phyloP scores from a whole-genome alignment of 2,888 invertebrate genomes.

The Mythimna albipuncta region DNA sequence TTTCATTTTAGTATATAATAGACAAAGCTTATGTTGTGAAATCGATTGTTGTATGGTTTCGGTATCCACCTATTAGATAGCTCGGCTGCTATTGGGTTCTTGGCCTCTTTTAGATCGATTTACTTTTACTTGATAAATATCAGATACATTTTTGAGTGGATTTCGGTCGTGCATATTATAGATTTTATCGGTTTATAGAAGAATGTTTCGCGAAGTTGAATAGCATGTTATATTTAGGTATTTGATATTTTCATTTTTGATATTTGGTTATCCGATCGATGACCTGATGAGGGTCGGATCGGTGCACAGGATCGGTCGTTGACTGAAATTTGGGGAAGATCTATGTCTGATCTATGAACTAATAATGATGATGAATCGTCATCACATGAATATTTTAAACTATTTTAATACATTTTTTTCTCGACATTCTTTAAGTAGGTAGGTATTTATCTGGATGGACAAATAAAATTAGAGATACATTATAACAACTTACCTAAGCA shows the following conservation, averaged over 20 bases:
- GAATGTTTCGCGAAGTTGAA: slow-evolving; percentile 1
- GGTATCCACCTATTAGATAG: slow-evolving; percentile 41
- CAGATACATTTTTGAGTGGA: slow-evolving; percentile 35
- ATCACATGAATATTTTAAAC: too few species aligned
- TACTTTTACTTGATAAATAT: slow-evolving; percentile 60
- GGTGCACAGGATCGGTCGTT: too few species aligned
- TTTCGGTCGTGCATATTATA: slow-evolving; percentile 21
- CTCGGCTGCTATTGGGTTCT: slow-evolving; percentile 49
- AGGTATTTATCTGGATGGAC: neutral
- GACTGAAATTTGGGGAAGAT: too few species aligned
- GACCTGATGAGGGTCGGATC: too few species aligned
- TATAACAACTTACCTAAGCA: too few species aligned
- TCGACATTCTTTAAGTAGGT: neutral
- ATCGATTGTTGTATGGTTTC: slow-evolving; percentile 60
- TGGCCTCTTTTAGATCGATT: slow-evolving; percentile 55
- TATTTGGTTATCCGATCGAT: neutral
- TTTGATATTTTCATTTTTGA: slow-evolving; percentile 5
- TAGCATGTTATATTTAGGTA: neutral
- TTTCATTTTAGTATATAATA: slow-evolving; percentile 3
- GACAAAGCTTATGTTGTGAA: slow-evolving; percentile 46
- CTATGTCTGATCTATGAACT: too few species aligned
- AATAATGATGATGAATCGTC: too few species aligned
- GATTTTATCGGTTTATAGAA: slow-evolving; percentile 4
- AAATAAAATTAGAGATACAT: neutral
- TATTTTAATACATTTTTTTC: neutral